Base-by-base conservation (phyloP, 2,797 vertebrate species). In the Siniperca scherzeri region DNA sequence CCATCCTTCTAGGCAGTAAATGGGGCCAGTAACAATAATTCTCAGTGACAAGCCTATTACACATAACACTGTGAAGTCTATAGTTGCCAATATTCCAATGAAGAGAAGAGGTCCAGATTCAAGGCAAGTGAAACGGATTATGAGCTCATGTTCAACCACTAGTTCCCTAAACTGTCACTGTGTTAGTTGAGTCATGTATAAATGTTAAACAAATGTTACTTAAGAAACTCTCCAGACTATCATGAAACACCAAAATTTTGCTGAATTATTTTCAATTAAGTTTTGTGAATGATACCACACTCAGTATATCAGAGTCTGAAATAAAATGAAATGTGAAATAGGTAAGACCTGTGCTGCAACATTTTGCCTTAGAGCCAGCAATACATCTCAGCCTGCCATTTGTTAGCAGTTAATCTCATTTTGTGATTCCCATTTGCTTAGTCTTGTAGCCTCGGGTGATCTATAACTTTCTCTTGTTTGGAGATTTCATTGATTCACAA, bases 31-130 rank as follows among this genome's bases (percentile, higher is more conserved):
- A 90, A 93, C 86, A 87, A 81, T 93, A 85, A 94, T 93, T 94
- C 76, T 89, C 86, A 83, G 53, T 93, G 93, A 94, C 94, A 93
- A 88, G 91, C 80, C 90, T 86, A 90, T 94, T 94, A 92, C 81
- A 83, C 80, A 77, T 89, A 84, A 84, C 76, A 67, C 74, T 46
- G 38, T 72, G 82, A 82, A 84, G 83, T 82, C 82, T 67, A 73
- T 74, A 86, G 85, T 88, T 82, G 79, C 74, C 88, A 87, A 85
- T 91, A 89, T 74, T 83, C 36, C 48, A 77, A 70, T 14, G 19
- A 69, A 77, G 80, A 78, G 33, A 33, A 74, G 78, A 72, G n/a
- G 36, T 68, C 21, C 22, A 83, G 70, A 89, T 84, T 82, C 71
- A 86, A 79, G 69, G 53, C 60, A 71, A 77, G 59, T 14, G n/a